Conservation (phyloP, 1,140 invertebrate genomes). For the Eurosta solidaginis region DNA sequence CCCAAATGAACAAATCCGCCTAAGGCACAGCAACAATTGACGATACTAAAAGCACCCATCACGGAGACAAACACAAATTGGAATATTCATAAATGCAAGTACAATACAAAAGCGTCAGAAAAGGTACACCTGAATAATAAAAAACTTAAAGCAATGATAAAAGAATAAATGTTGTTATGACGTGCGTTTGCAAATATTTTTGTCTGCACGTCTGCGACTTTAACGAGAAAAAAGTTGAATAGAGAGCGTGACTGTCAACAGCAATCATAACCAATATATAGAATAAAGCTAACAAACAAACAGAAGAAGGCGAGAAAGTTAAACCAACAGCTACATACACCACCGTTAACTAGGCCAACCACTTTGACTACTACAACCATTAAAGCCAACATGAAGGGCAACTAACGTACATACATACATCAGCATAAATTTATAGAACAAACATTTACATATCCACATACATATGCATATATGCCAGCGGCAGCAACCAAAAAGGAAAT, state of each 20-base stretch:
- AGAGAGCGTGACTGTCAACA: slow-evolving; percentile 4
- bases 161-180: background rate
- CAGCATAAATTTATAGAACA: background rate
- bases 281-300: too few species aligned
- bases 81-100: slow-evolving; percentile 22
- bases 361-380: background rate
- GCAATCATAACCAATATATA: background rate
- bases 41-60: too few species aligned
- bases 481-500: background rate
- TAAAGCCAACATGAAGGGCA: background rate
- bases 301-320: too few species aligned
- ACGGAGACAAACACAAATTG: background rate
- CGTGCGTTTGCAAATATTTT: background rate
- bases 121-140: background rate
- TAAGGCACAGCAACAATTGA: background rate
- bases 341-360: background rate
- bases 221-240: background rate
- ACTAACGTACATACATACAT: background rate
- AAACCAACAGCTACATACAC: too few species aligned
- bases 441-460: background rate
- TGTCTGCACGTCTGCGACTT: background rate
- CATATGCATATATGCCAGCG: background rate
- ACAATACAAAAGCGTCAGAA: background rate
- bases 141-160: background rate
- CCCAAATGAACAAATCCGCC: slow-evolving; percentile 8